These are phyloP conservation scores for Ericerus pela DNA, from an alignment of 1,140 invertebrate genomes.

Conservation along the genomic window DNA sequence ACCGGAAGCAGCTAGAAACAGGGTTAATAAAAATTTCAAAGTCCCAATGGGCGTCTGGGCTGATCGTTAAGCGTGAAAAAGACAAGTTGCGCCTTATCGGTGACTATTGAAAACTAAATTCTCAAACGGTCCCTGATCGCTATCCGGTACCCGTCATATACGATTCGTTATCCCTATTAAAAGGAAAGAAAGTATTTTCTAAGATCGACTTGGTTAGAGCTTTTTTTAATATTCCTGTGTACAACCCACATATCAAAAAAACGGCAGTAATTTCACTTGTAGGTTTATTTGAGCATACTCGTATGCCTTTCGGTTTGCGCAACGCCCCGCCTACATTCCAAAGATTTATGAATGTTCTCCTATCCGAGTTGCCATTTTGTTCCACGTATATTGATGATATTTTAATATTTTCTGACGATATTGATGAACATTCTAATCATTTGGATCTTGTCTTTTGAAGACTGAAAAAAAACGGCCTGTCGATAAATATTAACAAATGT, in stretches of 20 bases:
- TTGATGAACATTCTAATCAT: background rate
- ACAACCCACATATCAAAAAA: slow-evolving; percentile 29
- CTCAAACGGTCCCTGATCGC: slow-evolving; percentile 25
- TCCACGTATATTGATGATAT: background rate
- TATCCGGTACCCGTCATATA: slow-evolving; percentile 28
- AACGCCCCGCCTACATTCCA: background rate
- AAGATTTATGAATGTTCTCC: background rate
- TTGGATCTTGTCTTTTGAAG: background rate
- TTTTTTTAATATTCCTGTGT: slow-evolving; percentile 35
- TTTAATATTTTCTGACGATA: background rate
- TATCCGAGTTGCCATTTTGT: background rate
- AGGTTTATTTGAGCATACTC: slow-evolving; percentile 23
- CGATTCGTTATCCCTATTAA: slow-evolving; percentile 22
- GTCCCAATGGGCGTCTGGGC: slow-evolving; percentile 31
- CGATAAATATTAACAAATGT: background rate
- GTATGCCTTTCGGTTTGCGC: background rate
- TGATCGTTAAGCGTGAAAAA: slow-evolving; percentile 34
- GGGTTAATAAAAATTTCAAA: slow-evolving; percentile 25
- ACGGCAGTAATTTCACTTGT: slow-evolving; percentile 32
- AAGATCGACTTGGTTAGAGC: slow-evolving; percentile 35
- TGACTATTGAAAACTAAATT: slow-evolving; percentile 29
- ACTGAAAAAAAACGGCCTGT: background rate
- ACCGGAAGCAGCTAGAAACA: slow-evolving; percentile 25
- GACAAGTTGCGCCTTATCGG: slow-evolving; percentile 29
- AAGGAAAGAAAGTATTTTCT: slow-evolving; percentile 29